These are phyloP conservation scores for Chelonus insularis DNA, from an alignment of 1,140 invertebrate species.

Conservation along the genomic window DNA sequence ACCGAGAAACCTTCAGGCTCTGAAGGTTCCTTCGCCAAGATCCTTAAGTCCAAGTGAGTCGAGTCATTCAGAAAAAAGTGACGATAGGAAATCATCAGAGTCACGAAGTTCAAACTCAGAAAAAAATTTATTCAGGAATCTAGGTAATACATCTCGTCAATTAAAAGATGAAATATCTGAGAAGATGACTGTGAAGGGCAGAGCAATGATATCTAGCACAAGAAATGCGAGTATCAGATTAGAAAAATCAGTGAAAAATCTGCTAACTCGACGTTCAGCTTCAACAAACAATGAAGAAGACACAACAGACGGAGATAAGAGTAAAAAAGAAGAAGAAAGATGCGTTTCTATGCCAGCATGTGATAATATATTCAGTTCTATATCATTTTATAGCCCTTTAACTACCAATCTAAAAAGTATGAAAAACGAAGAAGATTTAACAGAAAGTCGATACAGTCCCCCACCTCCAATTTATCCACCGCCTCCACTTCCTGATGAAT, in stretches of 20 bases:
- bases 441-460: slow-evolving; percentile 49
- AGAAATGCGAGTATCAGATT: slow-evolving; percentile 55
- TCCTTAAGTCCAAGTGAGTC: slow-evolving; percentile 45
- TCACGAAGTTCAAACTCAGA: slow-evolving; percentile 38
- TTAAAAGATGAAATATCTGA: slow-evolving; percentile 60
- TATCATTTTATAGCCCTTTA: slow-evolving; percentile 58
- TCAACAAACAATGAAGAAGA: slow-evolving; percentile 40
- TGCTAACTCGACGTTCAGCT: slow-evolving; percentile 45
- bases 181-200: slow-evolving; percentile 58
- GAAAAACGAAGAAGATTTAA: slow-evolving; percentile 47
- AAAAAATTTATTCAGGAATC: slow-evolving; percentile 43
- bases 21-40: slow-evolving; percentile 22
- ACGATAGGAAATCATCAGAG: slow-evolving; percentile 39
- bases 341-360: slow-evolving; percentile 50
- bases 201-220: slow-evolving; percentile 60
- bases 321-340: slow-evolving; percentile 32
- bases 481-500: slow-evolving; percentile 64
- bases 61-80: slow-evolving; percentile 45
- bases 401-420: slow-evolving; percentile 44
- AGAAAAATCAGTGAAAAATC: slow-evolving; percentile 52
- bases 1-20: slow-evolving; percentile 35
- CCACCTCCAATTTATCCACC: slow-evolving; percentile 65
- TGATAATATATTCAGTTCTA: slow-evolving; percentile 57
- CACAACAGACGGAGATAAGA: slow-evolving; percentile 2
- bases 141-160: slow-evolving; percentile 55